Conservation (phyloP, 2,113 vertebrate genomes). For the Polypterus bichir region DNA sequence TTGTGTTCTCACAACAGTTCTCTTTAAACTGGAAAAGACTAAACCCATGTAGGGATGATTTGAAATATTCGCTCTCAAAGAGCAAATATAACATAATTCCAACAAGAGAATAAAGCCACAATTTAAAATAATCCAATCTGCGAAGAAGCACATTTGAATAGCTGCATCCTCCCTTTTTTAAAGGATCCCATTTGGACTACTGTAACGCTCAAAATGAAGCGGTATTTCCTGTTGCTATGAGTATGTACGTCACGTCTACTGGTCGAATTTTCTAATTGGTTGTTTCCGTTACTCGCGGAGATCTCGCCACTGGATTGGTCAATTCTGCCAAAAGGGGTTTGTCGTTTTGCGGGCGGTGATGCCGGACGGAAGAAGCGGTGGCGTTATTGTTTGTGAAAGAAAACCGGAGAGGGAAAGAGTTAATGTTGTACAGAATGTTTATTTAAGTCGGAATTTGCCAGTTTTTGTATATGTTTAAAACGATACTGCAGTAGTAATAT, state of each 20-base stretch:
- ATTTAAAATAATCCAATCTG: too few species aligned
- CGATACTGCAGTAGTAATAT: constrained; percentile 11
- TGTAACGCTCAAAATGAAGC: too few species aligned
- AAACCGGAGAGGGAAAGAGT: constrained; percentile 27
- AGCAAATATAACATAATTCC: too few species aligned
- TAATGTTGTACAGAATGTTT: constrained; percentile 10
- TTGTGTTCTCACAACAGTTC: too few species aligned
- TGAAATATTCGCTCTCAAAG: too few species aligned
- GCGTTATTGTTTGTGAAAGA: constrained; percentile 44
- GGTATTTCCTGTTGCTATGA: constrained; percentile 1
- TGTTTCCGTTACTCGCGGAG: constrained; percentile 22
- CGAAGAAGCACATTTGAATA: too few species aligned
- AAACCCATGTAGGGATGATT: too few species aligned
- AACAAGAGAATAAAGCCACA: too few species aligned
- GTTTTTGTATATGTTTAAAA: constrained; percentile 11
- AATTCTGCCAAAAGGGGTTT: constrained; percentile 20
- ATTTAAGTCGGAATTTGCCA: constrained; percentile 10
- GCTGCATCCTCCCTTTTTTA: too few species aligned
- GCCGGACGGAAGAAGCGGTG: constrained; percentile 37
- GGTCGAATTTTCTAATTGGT: constrained; percentile 36
- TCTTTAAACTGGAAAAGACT: too few species aligned
- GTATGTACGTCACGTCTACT: constrained; percentile 1
- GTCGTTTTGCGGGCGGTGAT: constrained; percentile 43
- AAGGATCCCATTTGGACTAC: too few species aligned
- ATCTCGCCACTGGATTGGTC: constrained; percentile 31